Evolutionary conservation across 2,113 vertebrate species (phyloP).

Genomic region (Phodopus roborovskii): DNA sequence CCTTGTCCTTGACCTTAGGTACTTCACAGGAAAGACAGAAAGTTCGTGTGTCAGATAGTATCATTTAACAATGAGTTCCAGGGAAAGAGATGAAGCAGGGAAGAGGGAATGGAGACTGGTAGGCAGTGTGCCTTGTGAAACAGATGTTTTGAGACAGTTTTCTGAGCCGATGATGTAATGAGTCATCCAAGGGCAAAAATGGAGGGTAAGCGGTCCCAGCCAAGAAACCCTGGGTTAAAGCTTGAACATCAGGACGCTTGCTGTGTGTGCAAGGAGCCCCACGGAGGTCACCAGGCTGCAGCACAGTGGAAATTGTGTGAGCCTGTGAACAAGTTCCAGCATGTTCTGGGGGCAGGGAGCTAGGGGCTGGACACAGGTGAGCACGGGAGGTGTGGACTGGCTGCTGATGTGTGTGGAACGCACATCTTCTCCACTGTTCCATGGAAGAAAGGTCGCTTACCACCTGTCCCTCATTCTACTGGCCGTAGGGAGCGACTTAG

Average conservation of each 20-base stretch:
- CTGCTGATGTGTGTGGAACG: rapidly evolving
- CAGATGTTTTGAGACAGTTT: neutral
- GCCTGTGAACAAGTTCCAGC: neutral
- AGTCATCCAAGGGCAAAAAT: neutral
- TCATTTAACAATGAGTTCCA: neutral
- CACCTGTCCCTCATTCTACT: neutral
- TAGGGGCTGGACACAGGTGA: neutral
- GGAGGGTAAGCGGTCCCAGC: neutral
- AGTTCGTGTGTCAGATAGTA: neutral
- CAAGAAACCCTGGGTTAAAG: neutral
- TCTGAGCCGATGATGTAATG: neutral
- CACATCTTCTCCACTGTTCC: rapidly evolving
- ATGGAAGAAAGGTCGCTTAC: neutral
- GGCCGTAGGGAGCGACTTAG: neutral
- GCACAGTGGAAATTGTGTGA: neutral
- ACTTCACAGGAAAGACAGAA: neutral
- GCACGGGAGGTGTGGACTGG: neutral
- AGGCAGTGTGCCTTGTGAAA: neutral
- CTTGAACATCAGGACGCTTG: neutral
- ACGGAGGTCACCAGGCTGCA: neutral
- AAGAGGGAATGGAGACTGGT: neutral
- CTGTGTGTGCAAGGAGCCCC: rapidly evolving
- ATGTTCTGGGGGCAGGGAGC: too few species aligned
- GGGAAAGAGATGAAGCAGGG: neutral
- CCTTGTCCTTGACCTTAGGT: neutral